Evolutionary conservation across 2,113 vertebrate species (phyloP).

Genomic region (Petrocephalus zakoni): DNA sequence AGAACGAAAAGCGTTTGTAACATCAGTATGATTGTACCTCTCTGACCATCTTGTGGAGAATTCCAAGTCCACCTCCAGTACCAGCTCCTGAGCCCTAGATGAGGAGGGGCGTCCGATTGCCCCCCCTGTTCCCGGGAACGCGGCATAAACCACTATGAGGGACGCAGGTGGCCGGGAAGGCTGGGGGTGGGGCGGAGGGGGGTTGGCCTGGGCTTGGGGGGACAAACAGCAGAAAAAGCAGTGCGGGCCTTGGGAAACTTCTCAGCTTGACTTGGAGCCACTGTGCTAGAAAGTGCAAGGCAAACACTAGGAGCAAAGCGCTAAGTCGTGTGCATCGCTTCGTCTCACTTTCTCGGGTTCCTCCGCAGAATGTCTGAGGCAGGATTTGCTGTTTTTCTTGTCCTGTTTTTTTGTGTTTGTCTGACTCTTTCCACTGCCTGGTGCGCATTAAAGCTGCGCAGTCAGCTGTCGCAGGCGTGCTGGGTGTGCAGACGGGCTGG

Average conservation of each 20-base stretch:
- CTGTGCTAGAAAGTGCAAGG: conserved; percentile 60
- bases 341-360: background rate
- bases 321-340: conserved; percentile 48
- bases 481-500: background rate
- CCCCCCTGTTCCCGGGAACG: background rate
- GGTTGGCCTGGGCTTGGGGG: conserved; percentile 39
- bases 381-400: background rate
- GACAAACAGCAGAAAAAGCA: conserved; percentile 22
- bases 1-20: no score
- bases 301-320: conserved; percentile 67
- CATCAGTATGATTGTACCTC: background rate
- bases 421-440: background rate
- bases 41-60: background rate
- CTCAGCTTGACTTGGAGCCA: conserved; percentile 65
- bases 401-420: background rate
- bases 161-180: conserved; percentile 24
- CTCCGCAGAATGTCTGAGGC: background rate
- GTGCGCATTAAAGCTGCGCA: background rate
- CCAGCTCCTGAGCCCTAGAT: background rate
- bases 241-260: conserved; percentile 75
- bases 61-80: background rate
- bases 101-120: background rate
- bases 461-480: background rate
- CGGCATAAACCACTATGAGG: background rate
- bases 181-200: background rate